Base-by-base conservation (phyloP, 2,113 vertebrate species). In the Callithrix jacchus region DNA sequence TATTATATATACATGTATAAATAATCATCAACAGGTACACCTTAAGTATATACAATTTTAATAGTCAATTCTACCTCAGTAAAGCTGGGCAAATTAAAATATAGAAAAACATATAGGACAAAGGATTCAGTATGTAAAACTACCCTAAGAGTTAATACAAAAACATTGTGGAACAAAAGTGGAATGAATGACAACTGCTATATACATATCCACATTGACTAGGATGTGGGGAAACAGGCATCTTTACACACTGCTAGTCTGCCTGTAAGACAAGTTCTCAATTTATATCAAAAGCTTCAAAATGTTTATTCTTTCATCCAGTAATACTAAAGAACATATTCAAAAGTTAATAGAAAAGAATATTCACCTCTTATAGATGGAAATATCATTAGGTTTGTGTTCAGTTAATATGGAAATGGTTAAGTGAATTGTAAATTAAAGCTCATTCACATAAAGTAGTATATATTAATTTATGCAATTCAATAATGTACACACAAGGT, bases 241-340 rank as follows among this genome's bases (percentile, higher is more conserved):
- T 20, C 40, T 92, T 71, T 80, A 17, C 14, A 83, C 25, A 54
- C 5, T n/a, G 27, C 37, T 58, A 35, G 32, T 83, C 40, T 68
- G 37, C 21, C 66, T 82, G 23, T 70, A 76, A 87, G 27, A 42
- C 58, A 91, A 35, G n/a, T 27, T 77, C 68, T 3, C 9, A 79
- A 47, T 76, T 77, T 45, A 70, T 66, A 76, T 76, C 37, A 70
- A 87, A 71, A 87, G 45, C 0, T 25, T 87, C 42, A 83, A 87
- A 91, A 40, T 54, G n/a, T 68, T 88, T 84, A 81, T 18, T 91
- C 54, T 93, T 80, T 89, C 77, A 93, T 52, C 52, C 21, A 95
- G n/a, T 27, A 92, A 94, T 47, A 83, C 37, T 56, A 82, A 32
- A 42, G 21, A 90, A 73, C 37, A 21, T 45, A 23, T 45, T 45